Evolutionary conservation across 2,113 vertebrate species (phyloP).

Genomic region (Halichoerus grypus): DNA sequence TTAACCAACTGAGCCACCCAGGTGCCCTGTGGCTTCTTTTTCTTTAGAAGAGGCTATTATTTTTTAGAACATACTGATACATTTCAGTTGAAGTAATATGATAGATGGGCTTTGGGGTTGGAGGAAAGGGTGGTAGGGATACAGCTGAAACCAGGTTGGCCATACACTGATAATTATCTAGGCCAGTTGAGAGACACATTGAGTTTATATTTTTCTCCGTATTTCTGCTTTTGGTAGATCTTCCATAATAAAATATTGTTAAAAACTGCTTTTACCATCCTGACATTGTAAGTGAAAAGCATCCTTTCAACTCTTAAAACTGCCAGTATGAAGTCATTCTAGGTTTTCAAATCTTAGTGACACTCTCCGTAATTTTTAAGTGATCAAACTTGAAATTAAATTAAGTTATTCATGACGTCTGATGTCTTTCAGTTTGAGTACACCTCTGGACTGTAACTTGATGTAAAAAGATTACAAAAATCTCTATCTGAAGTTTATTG

Average conservation of each 20-base stretch:
- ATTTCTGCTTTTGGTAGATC: constrained; percentile 3
- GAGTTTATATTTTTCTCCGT: not conserved
- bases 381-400: constrained; percentile 75
- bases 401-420: constrained; percentile 45
- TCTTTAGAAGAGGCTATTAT: not conserved
- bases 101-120: not conserved
- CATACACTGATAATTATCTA: not conserved
- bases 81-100: not conserved
- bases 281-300: not conserved
- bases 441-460: constrained; percentile 72
- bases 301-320: not conserved
- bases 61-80: not conserved
- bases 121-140: not conserved
- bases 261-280: not conserved
- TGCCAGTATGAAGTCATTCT: not conserved
- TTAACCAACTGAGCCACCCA: too few relatives aligned
- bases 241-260: not conserved
- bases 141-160: not conserved
- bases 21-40: not conserved
- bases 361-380: constrained; percentile 37
- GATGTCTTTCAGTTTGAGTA: constrained; percentile 56
- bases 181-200: not conserved
- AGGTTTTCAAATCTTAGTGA: constrained; percentile 43
- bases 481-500: constrained; percentile 82
- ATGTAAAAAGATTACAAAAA: constrained; percentile 75